Evolutionary conservation across 2,888 invertebrate species (phyloP), one percentile per base, ranked within the genome.

Genomic region (Polietes domitor): DNA sequence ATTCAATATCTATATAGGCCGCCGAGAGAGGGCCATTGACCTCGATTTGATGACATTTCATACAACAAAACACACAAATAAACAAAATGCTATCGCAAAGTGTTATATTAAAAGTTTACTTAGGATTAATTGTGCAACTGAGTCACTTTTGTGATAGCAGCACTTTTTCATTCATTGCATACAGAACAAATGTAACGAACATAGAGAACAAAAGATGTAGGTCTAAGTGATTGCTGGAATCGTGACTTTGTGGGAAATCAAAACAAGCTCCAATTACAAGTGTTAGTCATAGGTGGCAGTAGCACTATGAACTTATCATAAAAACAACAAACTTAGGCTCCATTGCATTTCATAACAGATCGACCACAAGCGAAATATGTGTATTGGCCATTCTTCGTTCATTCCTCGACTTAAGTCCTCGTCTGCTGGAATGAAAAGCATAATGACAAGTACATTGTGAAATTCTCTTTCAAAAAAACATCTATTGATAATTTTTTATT

Each of bases 1-100:
- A 61, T 41, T 28, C n/a, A 28, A 43, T 61, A 55, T n/a, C 43
- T 58, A 19, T 61, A n/a, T n/a, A n/a, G n/a, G n/a, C n/a, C n/a
- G n/a, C n/a, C n/a, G n/a, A n/a, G n/a, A n/a, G n/a, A n/a, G 72
- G 76, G 50, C 70, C 72, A 77, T 15, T 79, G 79, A 76, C 82
- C 72, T 73, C 28, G 55, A 55, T 79, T 50, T 65, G 47, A 58
- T 72, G 75, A 79, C 58, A 55, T 47, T 63, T 61, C 50, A 0
- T 19, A 41, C 7, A 43, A 24, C 53, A 50, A 53, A 28, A 43
- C 50, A n/a, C 19, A 68, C n/a, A 10, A 9, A 7, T 37, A 10
- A 74, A 65, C 19, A 58, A 47, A 63, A 17, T 15, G 6, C 21
- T n/a, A 50, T 58, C 26, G 15, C 2, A 58, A 58, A 28, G 0